Percentiles rank a stretch among this genome's conserved stretches.
Evolutionary conservation across 2,888 invertebrate genomes (phyloP).

Genomic region (Alloplasta piceator): DNA sequence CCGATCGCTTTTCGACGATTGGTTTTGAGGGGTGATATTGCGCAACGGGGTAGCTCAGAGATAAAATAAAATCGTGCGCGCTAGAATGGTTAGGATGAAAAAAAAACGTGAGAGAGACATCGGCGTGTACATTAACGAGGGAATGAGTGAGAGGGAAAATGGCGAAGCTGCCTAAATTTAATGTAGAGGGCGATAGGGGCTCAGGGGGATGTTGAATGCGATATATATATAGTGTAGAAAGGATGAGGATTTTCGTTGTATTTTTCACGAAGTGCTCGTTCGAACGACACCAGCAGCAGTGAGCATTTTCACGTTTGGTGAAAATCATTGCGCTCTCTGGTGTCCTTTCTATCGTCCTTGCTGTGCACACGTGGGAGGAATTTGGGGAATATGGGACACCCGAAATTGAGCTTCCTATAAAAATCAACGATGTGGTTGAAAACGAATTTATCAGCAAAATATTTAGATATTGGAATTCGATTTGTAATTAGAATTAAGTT

Average conservation of each 20-base stretch:
- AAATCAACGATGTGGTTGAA: too few species aligned
- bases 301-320: slow-evolving; percentile 60
- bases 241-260: slow-evolving; percentile 48
- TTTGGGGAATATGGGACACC: too few species aligned
- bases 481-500: too few species aligned
- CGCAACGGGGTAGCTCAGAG: slow-evolving; percentile 21
- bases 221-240: background rate
- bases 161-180: slow-evolving; percentile 57
- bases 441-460: too few species aligned
- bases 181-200: slow-evolving; percentile 54
- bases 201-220: slow-evolving; percentile 37
- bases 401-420: too few species aligned
- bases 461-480: too few species aligned
- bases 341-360: slow-evolving; percentile 52
- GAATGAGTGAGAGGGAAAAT: slow-evolving; percentile 1
- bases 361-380: slow-evolving; percentile 10
- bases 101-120: slow-evolving; percentile 8
- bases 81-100: slow-evolving; percentile 20
- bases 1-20: slow-evolving; percentile 56
- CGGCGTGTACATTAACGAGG: slow-evolving; percentile 40
- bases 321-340: slow-evolving; percentile 49
- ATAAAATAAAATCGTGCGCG: slow-evolving; percentile 56
- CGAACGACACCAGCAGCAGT: slow-evolving; percentile 57
- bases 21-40: slow-evolving; percentile 33
- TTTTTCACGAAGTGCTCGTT: slow-evolving; percentile 45